phyloP scores from a whole-genome alignment of 2,888 invertebrate genomes.

The Noctuana brunneofusca region DNA sequence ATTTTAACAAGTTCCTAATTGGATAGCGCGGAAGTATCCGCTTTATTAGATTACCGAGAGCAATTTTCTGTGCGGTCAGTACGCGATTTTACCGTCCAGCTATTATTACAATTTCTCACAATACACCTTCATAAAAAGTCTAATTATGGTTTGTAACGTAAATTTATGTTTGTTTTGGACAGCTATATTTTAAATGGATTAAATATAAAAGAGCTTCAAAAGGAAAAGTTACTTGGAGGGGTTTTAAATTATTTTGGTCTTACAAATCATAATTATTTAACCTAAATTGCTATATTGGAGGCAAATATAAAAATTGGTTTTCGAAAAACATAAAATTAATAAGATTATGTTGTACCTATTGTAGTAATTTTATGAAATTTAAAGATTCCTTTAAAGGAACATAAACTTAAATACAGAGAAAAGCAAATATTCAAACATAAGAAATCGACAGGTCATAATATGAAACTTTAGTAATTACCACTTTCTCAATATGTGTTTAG shows the following conservation, averaged over 20 bases:
- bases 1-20: slow-evolving; percentile 58
- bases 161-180: background rate
- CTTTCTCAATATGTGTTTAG: too few relatives aligned
- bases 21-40: slow-evolving; percentile 53
- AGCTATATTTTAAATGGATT: background rate
- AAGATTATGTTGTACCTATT: too few relatives aligned
- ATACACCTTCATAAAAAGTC: slow-evolving; percentile 1
- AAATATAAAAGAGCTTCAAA: background rate
- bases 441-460: too few relatives aligned
- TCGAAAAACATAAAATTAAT: too few relatives aligned
- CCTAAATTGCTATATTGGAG: too few relatives aligned
- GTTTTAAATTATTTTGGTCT: background rate
- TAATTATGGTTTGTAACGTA: background rate
- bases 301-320: too few relatives aligned
- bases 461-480: too few relatives aligned
- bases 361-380: too few relatives aligned
- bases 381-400: too few relatives aligned
- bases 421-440: too few relatives aligned
- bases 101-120: slow-evolving; percentile 18
- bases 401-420: too few relatives aligned
- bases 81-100: slow-evolving; percentile 25
- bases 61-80: slow-evolving; percentile 46
- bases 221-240: background rate
- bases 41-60: slow-evolving; percentile 55
- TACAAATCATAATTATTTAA: too few relatives aligned